Base-by-base conservation (phyloP, 2,888 invertebrate genomes). In the Zhuqinia jingwanae region DNA sequence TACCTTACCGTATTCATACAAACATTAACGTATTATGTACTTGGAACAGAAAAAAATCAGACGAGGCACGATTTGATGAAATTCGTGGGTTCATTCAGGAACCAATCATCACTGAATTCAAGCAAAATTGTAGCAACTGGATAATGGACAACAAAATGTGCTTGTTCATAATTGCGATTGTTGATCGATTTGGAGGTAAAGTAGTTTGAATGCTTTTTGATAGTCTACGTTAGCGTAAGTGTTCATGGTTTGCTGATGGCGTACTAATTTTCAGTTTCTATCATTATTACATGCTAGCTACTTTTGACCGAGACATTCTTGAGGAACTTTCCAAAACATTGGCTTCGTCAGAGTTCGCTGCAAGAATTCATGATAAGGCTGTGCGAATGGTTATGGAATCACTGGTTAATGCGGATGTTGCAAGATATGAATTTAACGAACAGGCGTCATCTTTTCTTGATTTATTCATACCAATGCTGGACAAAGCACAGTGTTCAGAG, bases 111-210 rank as follows among this genome's bases (percentile, higher is more conserved):
- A 15, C 45, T 17, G 56, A 70, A 27, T 27, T 85, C 1, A 65
- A 79, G 25, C 53, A 78, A 10, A 85, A 85, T 20, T 78, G 50
- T 22, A 45, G 58, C 20, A 27, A 17, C 15, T 85, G 78, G 85
- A 15, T 85, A 11, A 68, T 56, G 27, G 85, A 85, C 36, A 85
- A 85, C n/a, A 85, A 85, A 20, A 8, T 85, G 47, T 85, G 85
- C 22, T 42, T 85, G 20, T 70, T 85, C n/a, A 60, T 79, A 6
- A 73, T 79, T 36, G 78, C 78, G 10, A 60, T 85, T 47, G 45
- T 68, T 22, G 78, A 85, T 15, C 22, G 58, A 63, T 85, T 53
- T 30, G 85, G 78, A 73, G 45, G 84, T 84, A 45, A 65, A n/a
- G n/a, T 22, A 0, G 15, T 53, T 27, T 25, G 75, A 13, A 15